Evolutionary conservation across 2,113 vertebrate species (phyloP), one percentile per base, ranked within the genome.

Genomic region (Muntiacus muntjak): DNA sequence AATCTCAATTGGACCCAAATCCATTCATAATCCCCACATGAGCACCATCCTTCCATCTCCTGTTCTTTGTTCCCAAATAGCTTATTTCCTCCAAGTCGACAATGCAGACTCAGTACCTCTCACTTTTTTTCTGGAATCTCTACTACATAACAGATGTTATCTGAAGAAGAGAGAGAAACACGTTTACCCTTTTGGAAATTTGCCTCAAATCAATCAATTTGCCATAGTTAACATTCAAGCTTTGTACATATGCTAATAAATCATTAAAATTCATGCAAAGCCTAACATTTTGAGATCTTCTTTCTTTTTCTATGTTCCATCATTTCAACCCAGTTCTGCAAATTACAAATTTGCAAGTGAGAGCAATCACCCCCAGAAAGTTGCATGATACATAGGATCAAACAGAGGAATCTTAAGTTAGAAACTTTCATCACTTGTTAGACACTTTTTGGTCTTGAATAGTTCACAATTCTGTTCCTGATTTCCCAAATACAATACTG

Each of bases 191-290:
- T 60, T 82, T 91, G 71, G 76, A 97, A 94, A n/a, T 64, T 47
- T 64, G 92, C 87, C 95, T 93, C n/a, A 67, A 30, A 90, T 88
- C 88, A 81, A 92, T 94, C 87, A 95, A 82, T 85, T 81, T 81
- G 36, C 95, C 86, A 30, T 88, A 97, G 90, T 96, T 97, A 95
- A 87, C 55, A 88, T 89, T 93, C 45, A 54, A 90, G 64, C 26
- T 91, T 97, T 96, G 89, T 97, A 93, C 58, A 25, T 58, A 93
- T 89, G 82, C 57, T 95, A 94, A 97, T 91, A 82, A 60, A 83
- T 83, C 81, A 94, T 94, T 97, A 97, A 94, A 95, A 97, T 96
- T 94, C 91, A 94, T 64, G 52, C 60, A 25, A n/a, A 71, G 84
- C 25, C 82, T 94, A n/a, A 60, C 26, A 52, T 78, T 85, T 94